Evolutionary conservation across 1,140 invertebrate species (phyloP), one percentile per base, ranked within the genome.

Genomic region (Druon quercuslanigerum): DNA sequence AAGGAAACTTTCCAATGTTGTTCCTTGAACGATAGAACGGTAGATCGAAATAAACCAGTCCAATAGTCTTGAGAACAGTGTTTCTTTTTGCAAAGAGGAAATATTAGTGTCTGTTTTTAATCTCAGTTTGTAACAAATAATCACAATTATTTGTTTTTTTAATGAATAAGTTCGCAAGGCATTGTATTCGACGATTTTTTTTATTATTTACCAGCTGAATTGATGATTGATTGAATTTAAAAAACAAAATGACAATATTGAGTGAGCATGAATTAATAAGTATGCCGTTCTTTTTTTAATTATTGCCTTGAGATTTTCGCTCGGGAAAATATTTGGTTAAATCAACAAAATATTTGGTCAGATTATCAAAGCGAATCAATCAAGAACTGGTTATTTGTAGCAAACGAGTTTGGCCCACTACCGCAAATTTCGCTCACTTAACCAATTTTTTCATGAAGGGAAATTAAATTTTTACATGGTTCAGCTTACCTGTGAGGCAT

Each of bases 401-500:
- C 25, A 33, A 33, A 33, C 25, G 25, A 33, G 25, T 33, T 33
- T 33, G 25, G 25, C 25, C 25, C 5, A 33, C 25, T 5, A 5
- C 25, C 25, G 5, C 2, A 33, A 33, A 33, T 3, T 33, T 33
- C 5, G 4, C 25, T 33, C 25, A 33, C 25, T 33, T 33, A 33
- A 33, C 25, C 25, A 33, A 5, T 33, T 33, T 33, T 33, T 33
- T 33, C 8, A 20, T 60, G 25, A 1, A 11, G 17, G 13, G 2
- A 20, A 20, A 20, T 20, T 9, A 17, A 1, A 20, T 25, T 20
- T 25, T 12, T 25, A 13, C 12, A 60, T 12, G 20, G 8, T 57
- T 13, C 40, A 14, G 51, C 66, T 76, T 77, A 88, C 87, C 80
- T 88, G 87, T 0, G 33, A 78, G 13, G 51, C 11, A 14, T 66